Evolutionary conservation across 2,797 vertebrate genomes (phyloP), one percentile per base, ranked within the genome.

Genomic region (Thaleichthys pacificus): DNA sequence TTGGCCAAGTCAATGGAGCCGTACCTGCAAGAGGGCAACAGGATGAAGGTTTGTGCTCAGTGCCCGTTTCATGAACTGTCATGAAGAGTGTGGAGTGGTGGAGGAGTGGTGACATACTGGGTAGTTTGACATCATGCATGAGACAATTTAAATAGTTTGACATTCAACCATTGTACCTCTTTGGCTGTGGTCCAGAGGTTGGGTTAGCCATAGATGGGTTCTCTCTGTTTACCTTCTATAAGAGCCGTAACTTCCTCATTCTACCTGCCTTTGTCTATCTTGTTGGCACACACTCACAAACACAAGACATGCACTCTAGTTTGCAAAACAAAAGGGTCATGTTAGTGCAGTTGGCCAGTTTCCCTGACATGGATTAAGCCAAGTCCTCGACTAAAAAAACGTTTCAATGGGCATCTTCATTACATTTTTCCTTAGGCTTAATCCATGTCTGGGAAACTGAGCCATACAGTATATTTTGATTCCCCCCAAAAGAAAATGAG

Each of bases 1-100:
- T 93, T 98, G 91, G 94, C 93, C 0, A 99, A 99, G 81, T 98
- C 97, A 0, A 97, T 99, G 96, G 96, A 95, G 4, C 93, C 91
- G 77, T 93, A 90, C 68, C 89, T 94, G 61, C 91, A 93, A 49
- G 89, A 92, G 60, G 91, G 85, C 21, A 93, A 89, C 83, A 90
- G 92, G 69, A 91, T 93, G 7, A 95, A 94, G 91, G 93, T 94
- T 28, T 11, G 85, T 77, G 28, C 21, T 3, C 19, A 1, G 51
- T 3, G 51, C 17, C 51, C 4, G 1, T 17, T 56, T 56, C 51
- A 3, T 47, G 42, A 56, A 56, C 51, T 56, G 51, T 56, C 4
- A n/a, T n/a, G 51, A 51, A 2, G 49, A 56, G 19, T 7, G 15
- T 56, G 51, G 17, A n/a, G 15, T 56, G 51, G 17, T 1, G 58